Base-by-base conservation (phyloP, 2,888 invertebrate species). In the Agriotes lineatus region DNA sequence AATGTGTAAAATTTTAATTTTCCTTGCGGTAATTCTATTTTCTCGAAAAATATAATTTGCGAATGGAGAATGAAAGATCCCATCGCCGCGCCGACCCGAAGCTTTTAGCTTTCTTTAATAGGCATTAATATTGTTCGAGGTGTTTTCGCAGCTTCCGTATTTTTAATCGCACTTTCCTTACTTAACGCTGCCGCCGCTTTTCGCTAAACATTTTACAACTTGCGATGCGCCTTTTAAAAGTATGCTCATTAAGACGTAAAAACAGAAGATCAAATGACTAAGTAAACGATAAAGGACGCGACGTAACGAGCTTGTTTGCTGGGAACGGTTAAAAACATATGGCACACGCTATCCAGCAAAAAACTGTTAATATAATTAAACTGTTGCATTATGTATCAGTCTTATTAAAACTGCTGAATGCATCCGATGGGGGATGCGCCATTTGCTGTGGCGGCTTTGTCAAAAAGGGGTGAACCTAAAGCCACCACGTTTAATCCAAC, bases 1-100 rank as follows among this genome's bases (percentile, higher is more conserved):
- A 66, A 69, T 62, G 69, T 69, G 65, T 69, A 66, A 69, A 69
- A 65, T 69, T 69, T 69, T 66, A 69, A 66, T 69, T 69, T 69
- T 65, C 52, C 48, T 54, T 16, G 12, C 10, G n/a, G 50, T 59
- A 58, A 65, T 52, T 59, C 48, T 39, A 50, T 65, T 65, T 58
- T 39, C 50, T 50, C 16, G 6, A 19, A 56, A 56, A 56, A 56
- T 56, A 56, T 33, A 52, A 52, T 52, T 52, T 52, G 18, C 33
- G 7, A 14, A 19, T 30, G 16, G 18, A 18, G 52, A 52, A 52
- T 52, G 33, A 52, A 52, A 33, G 52, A 52, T 52, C 33, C 33
- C 52, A 33, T 52, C 52, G 16, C 33, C 33, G 30, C 52, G 33
- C 20, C 52, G 33, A 20, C 48, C 10, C 5, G 12, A 52, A 52